phyloP scores from a whole-genome alignment of 2,797 vertebrate species.

The Leptatherina wallacei region DNA sequence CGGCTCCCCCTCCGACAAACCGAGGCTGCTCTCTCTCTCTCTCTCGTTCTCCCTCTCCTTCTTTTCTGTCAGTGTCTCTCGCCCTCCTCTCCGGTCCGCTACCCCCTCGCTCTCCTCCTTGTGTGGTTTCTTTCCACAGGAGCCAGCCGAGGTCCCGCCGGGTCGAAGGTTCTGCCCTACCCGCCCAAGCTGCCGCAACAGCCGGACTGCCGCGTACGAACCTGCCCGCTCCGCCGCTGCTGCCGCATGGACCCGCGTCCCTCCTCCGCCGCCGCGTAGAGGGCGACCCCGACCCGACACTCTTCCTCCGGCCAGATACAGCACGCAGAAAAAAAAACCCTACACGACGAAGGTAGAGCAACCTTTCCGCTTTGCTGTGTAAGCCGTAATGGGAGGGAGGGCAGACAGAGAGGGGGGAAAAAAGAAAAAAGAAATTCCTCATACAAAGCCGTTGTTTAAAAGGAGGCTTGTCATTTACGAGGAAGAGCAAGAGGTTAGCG shows the following conservation, averaged over 20 bases:
- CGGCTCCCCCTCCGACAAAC: slow-evolving; percentile 78
- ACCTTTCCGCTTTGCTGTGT: slow-evolving; percentile 79
- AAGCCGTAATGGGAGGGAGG: slow-evolving; percentile 56
- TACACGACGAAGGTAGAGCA: slow-evolving; percentile 81
- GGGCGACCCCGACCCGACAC: slow-evolving; percentile 87
- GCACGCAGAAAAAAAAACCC: slow-evolving; percentile 64
- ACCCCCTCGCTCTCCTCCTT: slow-evolving; percentile 49
- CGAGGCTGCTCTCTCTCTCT: slow-evolving; percentile 71
- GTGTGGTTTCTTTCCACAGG: slow-evolving; percentile 77
- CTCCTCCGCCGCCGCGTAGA: slow-evolving; percentile 78
- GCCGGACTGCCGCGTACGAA: slow-evolving; percentile 67
- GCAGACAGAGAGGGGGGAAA: slow-evolving; percentile 24
- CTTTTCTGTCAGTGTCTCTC: slow-evolving; percentile 79
- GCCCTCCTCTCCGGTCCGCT: slow-evolving; percentile 70
- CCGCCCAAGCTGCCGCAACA: slow-evolving; percentile 80
- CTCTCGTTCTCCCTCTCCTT: slow-evolving; percentile 61
- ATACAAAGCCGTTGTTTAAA: slow-evolving; percentile 93
- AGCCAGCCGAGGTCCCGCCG: slow-evolving; percentile 87
- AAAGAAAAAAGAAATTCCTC: slow-evolving; percentile 62
- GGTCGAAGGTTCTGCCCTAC: slow-evolving; percentile 95
- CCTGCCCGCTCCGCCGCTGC: slow-evolving; percentile 62
- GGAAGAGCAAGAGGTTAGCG: slow-evolving; percentile 83
- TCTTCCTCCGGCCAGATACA: slow-evolving; percentile 77
- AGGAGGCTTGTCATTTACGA: slow-evolving; percentile 91
- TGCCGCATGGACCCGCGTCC: slow-evolving; percentile 88